A percentile compares a stretch with the other conserved stretches of the same genome.
These are phyloP conservation scores for Anolis apletophallus DNA, from an alignment of 2,797 vertebrate genomes.

Conservation along the genomic window DNA sequence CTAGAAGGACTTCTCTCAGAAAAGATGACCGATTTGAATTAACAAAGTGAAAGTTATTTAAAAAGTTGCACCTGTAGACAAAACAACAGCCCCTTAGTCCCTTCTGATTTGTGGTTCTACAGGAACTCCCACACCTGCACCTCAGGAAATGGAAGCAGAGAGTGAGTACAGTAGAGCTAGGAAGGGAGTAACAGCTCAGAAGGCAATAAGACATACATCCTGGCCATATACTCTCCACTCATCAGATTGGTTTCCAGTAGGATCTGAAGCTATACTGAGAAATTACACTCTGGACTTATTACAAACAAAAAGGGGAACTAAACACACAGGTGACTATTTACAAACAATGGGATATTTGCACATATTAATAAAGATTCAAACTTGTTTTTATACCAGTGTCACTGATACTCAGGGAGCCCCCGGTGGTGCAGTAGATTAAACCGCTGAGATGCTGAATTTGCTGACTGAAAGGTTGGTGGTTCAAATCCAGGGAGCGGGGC, in stretches of 20 bases:
- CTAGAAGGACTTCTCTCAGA: background rate
- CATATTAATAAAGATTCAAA: background rate
- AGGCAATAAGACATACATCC: background rate
- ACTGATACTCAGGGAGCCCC: background rate
- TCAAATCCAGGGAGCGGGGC: too few species aligned
- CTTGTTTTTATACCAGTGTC: background rate
- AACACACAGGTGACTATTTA: too few species aligned
- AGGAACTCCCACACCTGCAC: background rate
- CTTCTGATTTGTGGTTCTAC: background rate
- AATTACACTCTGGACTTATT: background rate
- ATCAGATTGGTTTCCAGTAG: background rate
- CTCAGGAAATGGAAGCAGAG: background rate
- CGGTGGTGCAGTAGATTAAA: too few species aligned
- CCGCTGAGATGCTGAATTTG: too few species aligned
- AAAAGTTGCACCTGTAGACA: background rate
- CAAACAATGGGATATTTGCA: background rate
- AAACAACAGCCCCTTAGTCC: background rate
- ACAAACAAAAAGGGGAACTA: background rate
- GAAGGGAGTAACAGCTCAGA: background rate
- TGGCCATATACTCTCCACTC: background rate
- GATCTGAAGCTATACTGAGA: background rate
- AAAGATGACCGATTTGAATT: background rate
- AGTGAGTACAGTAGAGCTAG: background rate
- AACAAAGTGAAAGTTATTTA: background rate
- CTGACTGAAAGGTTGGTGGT: too few species aligned